These are phyloP conservation scores for Malachius bipustulatus DNA, from an alignment of 2,888 invertebrate species.

Conservation along the genomic window DNA sequence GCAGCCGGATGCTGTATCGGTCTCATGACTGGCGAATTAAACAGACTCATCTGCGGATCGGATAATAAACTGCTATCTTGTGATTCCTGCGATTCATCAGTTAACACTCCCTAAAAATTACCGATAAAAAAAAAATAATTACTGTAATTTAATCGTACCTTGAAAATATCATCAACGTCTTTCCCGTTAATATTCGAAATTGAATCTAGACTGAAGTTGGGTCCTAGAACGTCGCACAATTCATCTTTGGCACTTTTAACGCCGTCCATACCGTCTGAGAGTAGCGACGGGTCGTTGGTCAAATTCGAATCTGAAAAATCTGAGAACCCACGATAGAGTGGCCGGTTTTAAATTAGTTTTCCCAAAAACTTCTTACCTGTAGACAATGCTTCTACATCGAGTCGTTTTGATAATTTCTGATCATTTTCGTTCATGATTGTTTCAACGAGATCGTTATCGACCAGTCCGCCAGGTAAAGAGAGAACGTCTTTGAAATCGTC, in stretches of 20 bases:
- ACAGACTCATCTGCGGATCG: constrained; percentile 11
- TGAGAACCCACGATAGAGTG: no score
- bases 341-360: no score
- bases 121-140: constrained; percentile 6
- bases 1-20: constrained; percentile 38
- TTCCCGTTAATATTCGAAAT: constrained; percentile 83
- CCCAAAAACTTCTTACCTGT: constrained; percentile 30
- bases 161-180: constrained; percentile 86
- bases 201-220: constrained; percentile 63
- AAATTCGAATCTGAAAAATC: constrained; percentile 31
- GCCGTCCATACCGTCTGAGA: constrained; percentile 31
- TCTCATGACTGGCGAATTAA: constrained; percentile 29
- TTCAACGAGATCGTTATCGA: constrained; percentile 54
- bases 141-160: constrained; percentile 34
- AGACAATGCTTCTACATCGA: constrained; percentile 40
- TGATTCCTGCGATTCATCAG: constrained; percentile 71
- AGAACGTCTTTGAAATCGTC: constrained; percentile 56
- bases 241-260: constrained; percentile 60
- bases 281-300: constrained; percentile 30
- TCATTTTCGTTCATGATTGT: constrained; percentile 54
- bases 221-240: constrained; percentile 51
- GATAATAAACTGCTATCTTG: constrained; percentile 47
- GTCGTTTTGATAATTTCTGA: constrained; percentile 42
- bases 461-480: constrained; percentile 48
- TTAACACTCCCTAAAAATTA: constrained; percentile 53